Evolutionary conservation across 2,113 vertebrate genomes (phyloP), one percentile per base, ranked within the genome.

Genomic region (Neolamprologus sp.): DNA sequence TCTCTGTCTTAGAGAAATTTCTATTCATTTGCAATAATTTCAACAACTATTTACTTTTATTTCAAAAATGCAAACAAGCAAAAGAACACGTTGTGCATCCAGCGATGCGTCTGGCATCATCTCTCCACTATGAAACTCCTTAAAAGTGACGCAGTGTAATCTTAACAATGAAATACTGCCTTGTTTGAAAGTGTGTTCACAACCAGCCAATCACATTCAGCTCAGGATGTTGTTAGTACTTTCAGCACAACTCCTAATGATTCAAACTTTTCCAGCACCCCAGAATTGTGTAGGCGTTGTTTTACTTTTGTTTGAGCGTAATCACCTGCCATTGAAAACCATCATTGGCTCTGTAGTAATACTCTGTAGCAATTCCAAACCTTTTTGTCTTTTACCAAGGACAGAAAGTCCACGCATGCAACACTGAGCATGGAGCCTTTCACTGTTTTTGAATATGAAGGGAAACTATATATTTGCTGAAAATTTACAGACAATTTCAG

Each of bases 161-260:
- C 83, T 80, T 87, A 79, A 33, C 21, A 68, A 33, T 83, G 81
- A 92, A 80, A 21, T 26, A 88, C 49, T 28, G 78, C 83, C 88
- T 88, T 92, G 89, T 92, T 92, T 89, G 87, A 93, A 88, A 94
- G 68, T 7, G 8, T 60, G 35, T 79, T 91, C 73, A 82, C 80
- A 89, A 89, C 75, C 54, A 82, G 42, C 37, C 51, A 81, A 88
- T 92, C 81, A 7, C 26, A 81, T 28, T 84, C 65, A 87, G 68
- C 88, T 40, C 82, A 81, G 87, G 82, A 91, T 91, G 85, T 89
- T 90, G 90, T 81, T 42, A 78, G 83, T 88, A 55, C 57, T 57
- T 87, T 88, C n/a, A 87, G 53, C 84, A 82, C 40, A 81, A 33
- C 10, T 78, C 7, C 6, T 49, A 78, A 78, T 78, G 26, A 78